Evolutionary conservation across 1,140 invertebrate genomes (phyloP).

Genomic region (Leptinotarsa defecta): DNA sequence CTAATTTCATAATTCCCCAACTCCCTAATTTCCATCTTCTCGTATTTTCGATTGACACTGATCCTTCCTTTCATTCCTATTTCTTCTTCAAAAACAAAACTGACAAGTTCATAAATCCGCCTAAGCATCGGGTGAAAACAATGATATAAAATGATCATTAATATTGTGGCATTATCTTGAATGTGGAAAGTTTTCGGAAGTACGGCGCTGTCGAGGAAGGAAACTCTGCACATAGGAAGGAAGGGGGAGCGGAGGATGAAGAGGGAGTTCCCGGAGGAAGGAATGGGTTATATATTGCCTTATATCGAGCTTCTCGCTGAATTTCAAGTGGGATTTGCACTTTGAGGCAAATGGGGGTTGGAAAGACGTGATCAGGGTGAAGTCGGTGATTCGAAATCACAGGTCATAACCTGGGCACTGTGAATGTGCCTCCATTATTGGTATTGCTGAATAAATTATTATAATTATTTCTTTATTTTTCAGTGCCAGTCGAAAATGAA

Average conservation of each 20-base stretch:
- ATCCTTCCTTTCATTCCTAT: not conserved
- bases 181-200: conserved; percentile 49
- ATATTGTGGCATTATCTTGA: conserved; percentile 50
- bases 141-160: conserved; percentile 45
- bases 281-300: conserved; percentile 50
- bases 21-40: too few species aligned
- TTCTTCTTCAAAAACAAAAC: not conserved
- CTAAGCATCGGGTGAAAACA: not conserved
- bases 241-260: conserved; percentile 38
- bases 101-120: conserved; percentile 12
- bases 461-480: too few species aligned
- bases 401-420: not conserved
- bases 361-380: conserved; percentile 18
- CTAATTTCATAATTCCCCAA: too few species aligned
- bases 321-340: conserved; percentile 50
- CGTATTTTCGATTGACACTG: not conserved
- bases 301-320: conserved; percentile 46
- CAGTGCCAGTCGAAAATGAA: too few species aligned
- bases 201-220: conserved; percentile 50
- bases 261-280: conserved; percentile 24
- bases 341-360: conserved; percentile 24
- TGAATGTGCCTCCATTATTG: too few species aligned
- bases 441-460: too few species aligned
- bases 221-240: conserved; percentile 47
- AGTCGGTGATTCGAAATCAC: not conserved